These are phyloP conservation scores for Yponomeuta plumbellus DNA, from an alignment of 2,888 invertebrate species.

Conservation along the genomic window DNA sequence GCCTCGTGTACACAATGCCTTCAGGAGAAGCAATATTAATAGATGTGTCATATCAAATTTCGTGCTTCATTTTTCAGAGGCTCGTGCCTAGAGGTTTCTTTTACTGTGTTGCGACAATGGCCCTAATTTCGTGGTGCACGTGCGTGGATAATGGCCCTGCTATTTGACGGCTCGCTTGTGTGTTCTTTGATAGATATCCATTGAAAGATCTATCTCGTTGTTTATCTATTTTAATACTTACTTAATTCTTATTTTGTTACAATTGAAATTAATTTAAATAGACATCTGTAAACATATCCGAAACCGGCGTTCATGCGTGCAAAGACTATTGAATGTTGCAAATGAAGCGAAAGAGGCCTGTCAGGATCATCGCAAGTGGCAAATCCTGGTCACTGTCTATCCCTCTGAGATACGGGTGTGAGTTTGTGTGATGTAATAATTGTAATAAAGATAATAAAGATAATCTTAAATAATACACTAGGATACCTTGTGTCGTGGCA, in stretches of 20 bases:
- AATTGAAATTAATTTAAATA: not conserved
- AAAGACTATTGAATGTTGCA: too few relatives aligned
- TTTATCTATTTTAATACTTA: not conserved
- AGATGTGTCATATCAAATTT: conserved; percentile 69
- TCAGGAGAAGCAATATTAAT: conserved; percentile 57
- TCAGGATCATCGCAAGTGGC: too few relatives aligned
- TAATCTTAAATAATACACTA: too few relatives aligned
- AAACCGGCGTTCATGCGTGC: too few relatives aligned
- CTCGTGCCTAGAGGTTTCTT: conserved; percentile 58
- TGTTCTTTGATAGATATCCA: conserved; percentile 8
- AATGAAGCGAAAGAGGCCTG: too few relatives aligned
- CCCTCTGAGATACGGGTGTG: too few relatives aligned
- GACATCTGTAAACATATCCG: too few relatives aligned
- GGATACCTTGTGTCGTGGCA: too few relatives aligned
- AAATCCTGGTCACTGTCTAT: too few relatives aligned
- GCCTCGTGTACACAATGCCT: conserved; percentile 63
- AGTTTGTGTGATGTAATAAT: too few relatives aligned
- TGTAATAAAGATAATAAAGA: too few relatives aligned
- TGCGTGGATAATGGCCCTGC: conserved; percentile 54
- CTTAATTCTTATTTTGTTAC: not conserved
- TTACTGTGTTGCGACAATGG: conserved; percentile 52
- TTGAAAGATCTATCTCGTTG: not conserved
- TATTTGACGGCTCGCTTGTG: conserved; percentile 28
- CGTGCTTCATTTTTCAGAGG: conserved; percentile 70
- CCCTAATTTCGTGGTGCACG: conserved; percentile 61